A percentile compares a stretch with the other conserved stretches of the same genome.
Evolutionary conservation across 2,888 invertebrate genomes (phyloP).

Genomic region (Therioaphis trifolii): DNA sequence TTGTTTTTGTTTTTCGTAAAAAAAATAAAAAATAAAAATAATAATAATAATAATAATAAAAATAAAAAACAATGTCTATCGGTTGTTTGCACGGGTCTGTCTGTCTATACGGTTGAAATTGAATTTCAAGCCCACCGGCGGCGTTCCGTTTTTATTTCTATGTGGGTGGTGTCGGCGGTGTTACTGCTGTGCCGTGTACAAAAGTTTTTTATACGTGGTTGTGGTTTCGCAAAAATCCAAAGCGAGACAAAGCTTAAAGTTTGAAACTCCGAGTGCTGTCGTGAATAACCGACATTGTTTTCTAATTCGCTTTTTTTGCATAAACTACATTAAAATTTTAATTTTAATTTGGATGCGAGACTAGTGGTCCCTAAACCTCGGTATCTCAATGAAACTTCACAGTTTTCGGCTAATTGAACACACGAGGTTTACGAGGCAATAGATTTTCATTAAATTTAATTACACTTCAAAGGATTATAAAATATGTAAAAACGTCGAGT

Average conservation of each 20-base stretch:
- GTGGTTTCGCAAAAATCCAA: constrained; percentile 11
- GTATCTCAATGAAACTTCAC: not conserved
- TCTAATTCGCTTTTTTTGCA: constrained; percentile 25
- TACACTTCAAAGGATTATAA: too few relatives aligned
- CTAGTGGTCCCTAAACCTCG: not conserved
- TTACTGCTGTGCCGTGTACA: not conserved
- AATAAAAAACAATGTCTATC: not conserved
- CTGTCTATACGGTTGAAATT: constrained; percentile 23
- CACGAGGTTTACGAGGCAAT: not conserved
- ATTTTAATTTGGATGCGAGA: not conserved
- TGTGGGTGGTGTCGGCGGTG: too few relatives aligned
- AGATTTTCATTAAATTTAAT: not conserved
- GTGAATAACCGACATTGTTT: constrained; percentile 44
- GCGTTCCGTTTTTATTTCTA: constrained; percentile 19
- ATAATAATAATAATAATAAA: too few relatives aligned
- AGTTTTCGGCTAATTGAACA: not conserved
- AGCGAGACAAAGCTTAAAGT: constrained; percentile 32
- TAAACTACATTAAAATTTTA: constrained; percentile 6
- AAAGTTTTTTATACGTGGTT: constrained; percentile 2
- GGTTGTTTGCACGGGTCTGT: constrained; percentile 10
- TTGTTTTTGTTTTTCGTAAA: too few relatives aligned
- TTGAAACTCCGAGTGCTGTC: constrained; percentile 19
- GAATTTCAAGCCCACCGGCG: constrained; percentile 24
- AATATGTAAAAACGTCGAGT: too few relatives aligned
- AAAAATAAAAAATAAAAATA: too few relatives aligned